Evolutionary conservation across 2,113 vertebrate species (phyloP), one percentile per base, ranked within the genome.

Genomic region (Chaenocephalus aceratus): DNA sequence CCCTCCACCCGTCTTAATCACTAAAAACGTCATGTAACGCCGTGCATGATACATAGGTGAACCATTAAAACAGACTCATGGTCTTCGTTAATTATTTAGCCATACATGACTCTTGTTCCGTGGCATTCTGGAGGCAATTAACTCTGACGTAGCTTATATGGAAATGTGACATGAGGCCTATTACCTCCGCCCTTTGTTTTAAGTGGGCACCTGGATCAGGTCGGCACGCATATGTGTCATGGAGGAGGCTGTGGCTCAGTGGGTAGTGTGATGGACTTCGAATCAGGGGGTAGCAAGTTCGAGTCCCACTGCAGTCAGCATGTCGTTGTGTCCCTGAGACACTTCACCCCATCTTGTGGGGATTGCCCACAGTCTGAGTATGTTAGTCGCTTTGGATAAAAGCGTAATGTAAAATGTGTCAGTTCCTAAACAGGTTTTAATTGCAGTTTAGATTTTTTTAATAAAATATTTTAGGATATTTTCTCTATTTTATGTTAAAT

Each of bases 1-100:
- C 14, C n/a, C 66, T 30, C 48, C 57, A 26, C 26, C 51, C 0
- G 1, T 45, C 12, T 58, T 67, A 63, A 66, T 73, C 10, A 64
- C 60, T 4, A 5, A 57, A 64, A 53, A 84, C 74, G 49, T 85
- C 79, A 80, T 30, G 44, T 73, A 86, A 86, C 4, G 0, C 6
- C 2, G 5, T 34, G 2, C 70, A 15, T 53, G 62, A 64, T 21
- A 11, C 1, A 0, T 3, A 41, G 26, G 12, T 5, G 1, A 60
- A 57, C 10, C 10, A 30, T 69, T 72, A 14, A 60, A 46, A 46
- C 26, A 34, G 64, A 73, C 46, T 63, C 30, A 49, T 4, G 2
- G 14, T 70, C 69, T 75, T n/a, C n/a, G 21, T 52, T 21, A 3
- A 34, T 44, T 34, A 58, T 48, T 59, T 30, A 71, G 11, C 10